Base-by-base conservation (phyloP, 2,113 vertebrate genomes). In the Vulpes lagopus region DNA sequence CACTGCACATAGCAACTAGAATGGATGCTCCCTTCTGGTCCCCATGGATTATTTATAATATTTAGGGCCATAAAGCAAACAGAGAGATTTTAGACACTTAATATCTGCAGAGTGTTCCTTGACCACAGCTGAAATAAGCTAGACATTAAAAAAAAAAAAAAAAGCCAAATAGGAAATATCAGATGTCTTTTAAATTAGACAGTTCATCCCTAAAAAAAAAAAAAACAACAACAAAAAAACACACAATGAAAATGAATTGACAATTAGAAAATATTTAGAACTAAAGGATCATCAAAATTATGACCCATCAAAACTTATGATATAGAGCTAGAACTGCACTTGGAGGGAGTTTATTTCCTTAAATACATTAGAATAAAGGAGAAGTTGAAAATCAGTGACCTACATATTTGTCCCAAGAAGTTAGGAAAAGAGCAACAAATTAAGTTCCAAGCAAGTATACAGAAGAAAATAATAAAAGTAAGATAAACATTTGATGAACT, bases 261-360 rank as follows among this genome's bases (percentile, higher is more conserved):
- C 4, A 88, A 67, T 79, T 83, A 83, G 59, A 92, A 80, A 82
- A 90, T 60, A 64, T 73, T 73, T 85, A 83, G 73, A 93, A 51
- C 0, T 6, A 81, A 96, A 57, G 49, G 8, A 35, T 84, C 49
- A 89, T 53, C 38, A 81, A 95, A 8, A 86, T 94, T 23, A 87
- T 79, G 62, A 65, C 17, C 90, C 25, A 16, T 82, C 4, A 51
- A 81, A 71, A 59, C 12, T 82, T 93, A 67, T 49, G 51, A n/a
- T 60, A 76, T 76, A 49, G 69, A 80, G 60, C 8, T 86, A 55
- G n/a, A 43, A 73, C 8, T 81, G 2, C 15, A 27, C 55, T 69
- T 67, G 64, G 11, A 5, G 51, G 22, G 11, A 62, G 35, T 67
- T 82, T 81, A 79, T 59, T 71, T n/a, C 11, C n/a, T 85, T 91